Base-by-base conservation (phyloP, 2,797 vertebrate genomes). In the Carcharodon carcharias region DNA sequence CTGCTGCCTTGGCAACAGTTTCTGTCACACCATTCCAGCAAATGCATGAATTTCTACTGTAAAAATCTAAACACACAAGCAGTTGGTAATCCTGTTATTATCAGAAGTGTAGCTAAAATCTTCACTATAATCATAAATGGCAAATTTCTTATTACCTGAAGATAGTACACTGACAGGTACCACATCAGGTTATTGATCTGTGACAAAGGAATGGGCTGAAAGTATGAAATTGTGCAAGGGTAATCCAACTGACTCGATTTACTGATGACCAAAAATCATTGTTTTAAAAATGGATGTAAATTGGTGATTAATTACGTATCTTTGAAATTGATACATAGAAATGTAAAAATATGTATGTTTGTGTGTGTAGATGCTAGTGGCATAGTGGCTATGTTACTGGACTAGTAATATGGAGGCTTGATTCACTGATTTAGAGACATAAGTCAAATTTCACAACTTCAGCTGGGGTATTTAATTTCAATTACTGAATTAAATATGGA, bases 1-100 rank as follows among this genome's bases (percentile, higher is more conserved):
- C 82, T 50, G 82, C 82, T 85, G 40, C 82, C 82, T 85, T 50
- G 82, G 82, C 82, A 85, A 85, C 82, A 26, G 82, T 45, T 85
- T 45, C 50, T 45, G 50, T 50, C 21, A 85, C 40, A 85, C 18
- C 82, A 85, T 40, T 85, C 82, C 18, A 50, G 7, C 82, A 85
- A 50, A 85, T 50, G 18, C 80, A 45, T 85, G 82, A 85, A 50
- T 85, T 85, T 85, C 82, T 9, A 85, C 7, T 85, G 40, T 45
- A 85, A 85, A 85, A 85, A 45, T 6, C n/a, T 16, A 82, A 82
- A 82, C 18, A 85, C 18, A 50, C 82, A 26, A 85, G 82, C 45
- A 85, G 45, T 45, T 50, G 45, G 82, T 85, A 45, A 45, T 85
- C 80, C 80, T 85, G 80, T 85, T 85, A 23, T 50, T 18, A 45